These are phyloP conservation scores for Sinocyclocheilus maitianheensis DNA, from an alignment of 2,113 vertebrate species.

Conservation along the genomic window DNA sequence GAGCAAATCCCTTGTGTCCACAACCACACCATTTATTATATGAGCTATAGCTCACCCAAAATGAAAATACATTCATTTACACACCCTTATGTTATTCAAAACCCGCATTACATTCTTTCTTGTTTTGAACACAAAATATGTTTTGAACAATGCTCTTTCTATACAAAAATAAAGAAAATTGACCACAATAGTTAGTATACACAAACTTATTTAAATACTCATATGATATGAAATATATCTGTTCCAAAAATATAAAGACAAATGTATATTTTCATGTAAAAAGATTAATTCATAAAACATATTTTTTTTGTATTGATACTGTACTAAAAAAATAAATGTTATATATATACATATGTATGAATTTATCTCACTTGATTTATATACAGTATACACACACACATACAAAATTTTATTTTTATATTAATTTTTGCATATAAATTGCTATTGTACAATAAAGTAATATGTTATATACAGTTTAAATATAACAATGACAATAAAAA, in stretches of 20 bases:
- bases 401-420: too few species aligned
- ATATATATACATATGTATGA: too few species aligned
- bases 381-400: too few species aligned
- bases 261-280: not conserved
- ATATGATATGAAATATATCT: not conserved
- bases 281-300: too few species aligned
- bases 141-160: not conserved
- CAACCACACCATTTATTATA: conserved; percentile 28
- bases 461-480: too few species aligned
- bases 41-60: not conserved
- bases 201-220: not conserved
- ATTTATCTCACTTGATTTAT: too few species aligned
- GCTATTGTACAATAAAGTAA: too few species aligned
- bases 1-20: conserved; percentile 1
- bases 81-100: too few species aligned
- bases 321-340: too few species aligned
- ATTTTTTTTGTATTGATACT: too few species aligned
- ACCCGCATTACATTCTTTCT: not conserved
- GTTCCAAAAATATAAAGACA: not conserved
- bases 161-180: not conserved
- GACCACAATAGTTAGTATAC: not conserved
- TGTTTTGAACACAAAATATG: not conserved
- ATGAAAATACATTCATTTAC: conserved; percentile 7
- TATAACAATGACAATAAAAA: too few species aligned
- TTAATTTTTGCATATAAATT: too few species aligned